phyloP scores from a whole-genome alignment of 2,888 invertebrate genomes.

The Drosophila emarginata region DNA sequence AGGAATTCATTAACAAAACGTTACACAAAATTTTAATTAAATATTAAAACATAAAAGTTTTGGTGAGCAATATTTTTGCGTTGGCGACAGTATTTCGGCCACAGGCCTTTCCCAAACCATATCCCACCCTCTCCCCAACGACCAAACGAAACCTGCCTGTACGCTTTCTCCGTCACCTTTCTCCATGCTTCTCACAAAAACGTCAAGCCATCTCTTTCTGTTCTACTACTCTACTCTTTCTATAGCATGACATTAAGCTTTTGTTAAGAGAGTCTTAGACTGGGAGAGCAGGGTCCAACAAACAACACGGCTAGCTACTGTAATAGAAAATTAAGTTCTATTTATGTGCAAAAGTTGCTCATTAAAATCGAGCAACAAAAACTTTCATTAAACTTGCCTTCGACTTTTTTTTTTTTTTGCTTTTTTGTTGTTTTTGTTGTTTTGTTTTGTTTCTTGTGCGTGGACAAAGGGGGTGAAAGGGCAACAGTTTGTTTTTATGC shows the following conservation, averaged over 20 bases:
- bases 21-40: constrained; percentile 76
- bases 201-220: not conserved
- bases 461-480: constrained; percentile 2
- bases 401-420: constrained; percentile 7
- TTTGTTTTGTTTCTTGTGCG: constrained; percentile 1
- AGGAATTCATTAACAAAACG: constrained; percentile 75
- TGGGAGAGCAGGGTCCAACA: not conserved
- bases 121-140: not conserved
- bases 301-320: constrained; percentile 20
- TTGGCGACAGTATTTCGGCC: constrained; percentile 49
- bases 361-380: constrained; percentile 48
- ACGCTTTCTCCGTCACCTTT: not conserved
- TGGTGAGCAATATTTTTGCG: constrained; percentile 52
- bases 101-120: constrained; percentile 10
- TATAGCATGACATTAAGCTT: constrained; percentile 36
- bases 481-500: constrained; percentile 50
- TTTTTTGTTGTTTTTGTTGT: constrained; percentile 14
- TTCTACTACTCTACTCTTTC: not conserved
- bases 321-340: constrained; percentile 54
- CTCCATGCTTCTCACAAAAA: not conserved
- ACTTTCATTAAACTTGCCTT: constrained; percentile 50
- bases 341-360: constrained; percentile 45
- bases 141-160: too few relatives aligned
- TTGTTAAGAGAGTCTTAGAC: constrained; percentile 18
- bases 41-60: constrained; percentile 74